Percentiles rank a stretch among this genome's conserved stretches.
phyloP scores from a whole-genome alignment of 2,797 vertebrate species.

The Propithecus deckenii region DNA sequence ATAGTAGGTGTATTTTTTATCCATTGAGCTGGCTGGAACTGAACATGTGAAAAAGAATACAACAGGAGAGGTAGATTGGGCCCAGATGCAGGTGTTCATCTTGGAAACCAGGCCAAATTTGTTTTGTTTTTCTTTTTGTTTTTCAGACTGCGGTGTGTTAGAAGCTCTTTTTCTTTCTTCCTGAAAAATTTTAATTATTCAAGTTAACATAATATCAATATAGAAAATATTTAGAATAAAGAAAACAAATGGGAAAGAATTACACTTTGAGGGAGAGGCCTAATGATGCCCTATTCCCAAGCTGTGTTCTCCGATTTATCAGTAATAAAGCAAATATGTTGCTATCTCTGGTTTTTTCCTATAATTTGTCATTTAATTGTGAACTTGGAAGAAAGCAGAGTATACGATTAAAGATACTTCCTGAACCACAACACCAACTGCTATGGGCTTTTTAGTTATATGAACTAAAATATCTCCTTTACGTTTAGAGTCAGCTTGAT shows the following conservation, averaged over 20 bases:
- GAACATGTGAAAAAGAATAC: background rate
- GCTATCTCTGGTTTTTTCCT: background rate
- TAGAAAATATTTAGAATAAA: constrained; percentile 27
- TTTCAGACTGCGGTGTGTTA: background rate
- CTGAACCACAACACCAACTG: background rate
- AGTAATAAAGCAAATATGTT: background rate
- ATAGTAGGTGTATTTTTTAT: background rate
- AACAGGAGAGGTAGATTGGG: background rate
- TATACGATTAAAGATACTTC: background rate
- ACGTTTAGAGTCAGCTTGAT: background rate
- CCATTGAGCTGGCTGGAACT: background rate
- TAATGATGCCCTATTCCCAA: background rate
- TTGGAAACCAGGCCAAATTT: background rate
- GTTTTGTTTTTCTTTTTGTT: background rate
- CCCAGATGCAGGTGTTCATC: background rate
- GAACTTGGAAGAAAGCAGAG: background rate
- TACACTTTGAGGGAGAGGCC: background rate
- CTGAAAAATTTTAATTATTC: constrained; percentile 5
- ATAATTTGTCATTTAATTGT: background rate
- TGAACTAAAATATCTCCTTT: background rate
- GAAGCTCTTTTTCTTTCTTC: background rate
- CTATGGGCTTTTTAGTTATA: background rate
- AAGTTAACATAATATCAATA: background rate
- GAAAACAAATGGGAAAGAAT: background rate
- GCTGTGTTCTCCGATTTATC: background rate